phyloP scores from a whole-genome alignment of 2,888 invertebrate species.

The Chaitophorus viminalis region DNA sequence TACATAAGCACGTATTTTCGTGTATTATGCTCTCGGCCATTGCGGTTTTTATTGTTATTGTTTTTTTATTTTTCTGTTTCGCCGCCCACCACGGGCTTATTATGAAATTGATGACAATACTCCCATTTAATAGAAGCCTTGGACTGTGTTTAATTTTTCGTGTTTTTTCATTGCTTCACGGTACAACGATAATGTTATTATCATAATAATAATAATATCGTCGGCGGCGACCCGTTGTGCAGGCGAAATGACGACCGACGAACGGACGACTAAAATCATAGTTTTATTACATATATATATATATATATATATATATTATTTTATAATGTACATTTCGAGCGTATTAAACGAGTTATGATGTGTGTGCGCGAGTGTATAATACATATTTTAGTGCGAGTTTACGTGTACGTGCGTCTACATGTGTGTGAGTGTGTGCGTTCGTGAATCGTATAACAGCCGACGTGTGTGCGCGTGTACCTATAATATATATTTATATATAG shows the following conservation, averaged over 20 bases:
- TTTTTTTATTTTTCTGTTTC: constrained; percentile 2
- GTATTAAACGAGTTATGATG: not conserved
- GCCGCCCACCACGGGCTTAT: constrained; percentile 40
- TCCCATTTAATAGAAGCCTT: constrained; percentile 51
- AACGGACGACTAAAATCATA: not conserved
- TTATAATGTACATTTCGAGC: not conserved
- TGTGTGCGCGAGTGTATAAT: not conserved
- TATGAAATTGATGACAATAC: constrained; percentile 54
- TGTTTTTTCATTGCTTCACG: constrained; percentile 56
- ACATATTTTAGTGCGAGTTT: not conserved
- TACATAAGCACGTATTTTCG: not conserved
- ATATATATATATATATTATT: too few relatives aligned
- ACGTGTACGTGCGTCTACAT: not conserved
- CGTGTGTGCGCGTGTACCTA: too few relatives aligned
- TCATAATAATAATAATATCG: constrained; percentile 10
- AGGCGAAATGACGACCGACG: constrained; percentile 37
- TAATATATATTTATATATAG: too few relatives aligned
- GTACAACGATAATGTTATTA: constrained; percentile 57
- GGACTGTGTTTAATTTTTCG: constrained; percentile 59
- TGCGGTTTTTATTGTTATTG: constrained; percentile 7
- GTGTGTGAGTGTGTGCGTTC: not conserved
- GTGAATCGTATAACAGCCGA: not conserved
- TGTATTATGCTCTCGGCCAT: constrained; percentile 36
- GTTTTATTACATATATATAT: not conserved
- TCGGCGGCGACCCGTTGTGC: constrained; percentile 8